Base-by-base conservation (phyloP, 2,888 invertebrate species). In the Panzeria rudis region DNA sequence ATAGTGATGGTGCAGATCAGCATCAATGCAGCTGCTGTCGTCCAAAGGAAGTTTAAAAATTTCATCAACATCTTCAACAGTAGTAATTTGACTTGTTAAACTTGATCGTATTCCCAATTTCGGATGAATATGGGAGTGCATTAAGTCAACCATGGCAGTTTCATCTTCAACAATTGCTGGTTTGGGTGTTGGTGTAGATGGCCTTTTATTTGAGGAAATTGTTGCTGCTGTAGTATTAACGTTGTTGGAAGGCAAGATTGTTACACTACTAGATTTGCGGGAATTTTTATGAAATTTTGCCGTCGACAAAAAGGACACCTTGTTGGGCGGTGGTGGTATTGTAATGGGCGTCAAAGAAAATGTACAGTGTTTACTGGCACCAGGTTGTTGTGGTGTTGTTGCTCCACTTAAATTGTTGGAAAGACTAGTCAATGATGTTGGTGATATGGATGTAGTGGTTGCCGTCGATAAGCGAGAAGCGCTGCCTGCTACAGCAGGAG, bases 311-410 rank as follows among this genome's bases (percentile, higher is more conserved):
- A 87, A 87, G 8, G 87, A 86, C 2, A 86, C 75, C 72, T 88
- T 86, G 59, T 82, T 84, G 41, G 87, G 73, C 78, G 90, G 73
- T 86, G 89, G 87, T 7, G 90, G 90, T 82, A 90, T 89, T 8
- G 89, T 89, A 79, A 89, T 90, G 25, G 92, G 89, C 4, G 90
- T 89, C 59, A 91, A 79, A 9, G 91, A 90, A 86, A 92, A 92
- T 54, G 90, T 91, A 78, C 91, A 91, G 75, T 92, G 92, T 84
- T 92, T 92, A 9, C 86, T 62, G 23, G 86, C 87, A 64, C 85
- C 54, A 8, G 75, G 69, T 29, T 76, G 88, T 29, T 89, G 44
- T 0, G 90, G 89, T 2, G 89, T 88, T 5, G 88, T 89, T 62
- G 88, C 87, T 0, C 87, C 90, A 73, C 90, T 90, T 13, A 89